phyloP scores from a whole-genome alignment of 2,113 vertebrate genomes.

The Calypte anna region DNA sequence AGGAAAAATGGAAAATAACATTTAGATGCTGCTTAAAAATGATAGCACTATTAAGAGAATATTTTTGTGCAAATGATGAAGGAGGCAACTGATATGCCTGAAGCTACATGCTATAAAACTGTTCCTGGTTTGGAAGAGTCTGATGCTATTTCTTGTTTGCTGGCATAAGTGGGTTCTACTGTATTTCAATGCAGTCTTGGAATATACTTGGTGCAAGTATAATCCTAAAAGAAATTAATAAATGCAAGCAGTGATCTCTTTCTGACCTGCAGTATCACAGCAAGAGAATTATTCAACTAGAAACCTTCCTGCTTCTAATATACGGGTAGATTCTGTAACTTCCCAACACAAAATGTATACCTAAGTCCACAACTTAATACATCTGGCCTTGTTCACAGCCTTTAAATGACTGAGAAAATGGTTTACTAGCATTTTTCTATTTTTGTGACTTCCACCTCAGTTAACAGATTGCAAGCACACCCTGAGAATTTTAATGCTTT shows the following conservation, averaged over 20 bases:
- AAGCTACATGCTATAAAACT: background rate
- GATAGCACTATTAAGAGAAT: background rate
- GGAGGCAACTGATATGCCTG: background rate
- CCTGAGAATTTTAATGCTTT: background rate
- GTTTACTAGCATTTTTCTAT: background rate
- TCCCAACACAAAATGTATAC: background rate
- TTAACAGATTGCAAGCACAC: background rate
- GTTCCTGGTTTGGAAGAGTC: background rate
- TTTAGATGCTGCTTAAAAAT: background rate
- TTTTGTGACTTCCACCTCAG: conserved; percentile 10
- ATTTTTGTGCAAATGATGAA: background rate
- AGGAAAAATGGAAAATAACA: background rate
- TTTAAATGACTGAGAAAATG: background rate
- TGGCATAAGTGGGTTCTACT: background rate
- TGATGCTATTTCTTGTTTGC: background rate
- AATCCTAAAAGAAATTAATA: background rate
- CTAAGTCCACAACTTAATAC: conserved; percentile 12
- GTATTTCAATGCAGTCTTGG: background rate
- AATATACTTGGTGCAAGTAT: background rate
- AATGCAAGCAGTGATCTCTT: background rate
- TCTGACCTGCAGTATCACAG: background rate
- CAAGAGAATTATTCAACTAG: background rate
- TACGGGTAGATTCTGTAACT: background rate
- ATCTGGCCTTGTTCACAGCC: background rate
- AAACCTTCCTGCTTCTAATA: background rate